Percentiles rank a stretch among this genome's conserved stretches.
These are phyloP conservation scores for Phrynocephalus forsythii DNA, from an alignment of 2,797 vertebrate genomes.

Conservation along the genomic window DNA sequence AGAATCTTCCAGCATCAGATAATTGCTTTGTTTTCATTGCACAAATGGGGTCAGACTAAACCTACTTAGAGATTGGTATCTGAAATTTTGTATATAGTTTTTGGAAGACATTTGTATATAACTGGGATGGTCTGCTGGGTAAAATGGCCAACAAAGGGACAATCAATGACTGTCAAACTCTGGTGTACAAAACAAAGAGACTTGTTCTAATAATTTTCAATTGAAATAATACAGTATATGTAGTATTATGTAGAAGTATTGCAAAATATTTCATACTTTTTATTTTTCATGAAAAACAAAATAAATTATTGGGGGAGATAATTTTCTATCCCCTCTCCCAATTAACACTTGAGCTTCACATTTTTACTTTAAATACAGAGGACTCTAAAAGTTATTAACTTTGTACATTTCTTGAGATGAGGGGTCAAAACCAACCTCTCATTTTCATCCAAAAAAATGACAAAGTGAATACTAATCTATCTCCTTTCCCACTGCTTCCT, in stretches of 20 bases:
- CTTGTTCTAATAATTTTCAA: too few species aligned
- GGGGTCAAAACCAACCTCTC: background rate
- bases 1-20: background rate
- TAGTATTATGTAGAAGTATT: too few species aligned
- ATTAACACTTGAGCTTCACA: too few species aligned
- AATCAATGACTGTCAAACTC: background rate
- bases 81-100: background rate
- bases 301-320: too few species aligned
- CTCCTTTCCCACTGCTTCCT: background rate
- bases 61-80: background rate
- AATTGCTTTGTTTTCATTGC: background rate
- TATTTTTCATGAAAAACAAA: too few species aligned
- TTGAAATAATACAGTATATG: too few species aligned
- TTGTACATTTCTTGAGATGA: background rate
- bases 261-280: too few species aligned
- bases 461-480: background rate
- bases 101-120: too few species aligned
- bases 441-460: background rate
- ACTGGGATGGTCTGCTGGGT: background rate
- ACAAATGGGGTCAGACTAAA: background rate
- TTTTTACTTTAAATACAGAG: background rate
- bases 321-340: too few species aligned
- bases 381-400: background rate
- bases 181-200: background rate
- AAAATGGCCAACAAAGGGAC: background rate